Evolutionary conservation across 2,888 invertebrate species (phyloP).

Genomic region (Tetranychus truncatus): DNA sequence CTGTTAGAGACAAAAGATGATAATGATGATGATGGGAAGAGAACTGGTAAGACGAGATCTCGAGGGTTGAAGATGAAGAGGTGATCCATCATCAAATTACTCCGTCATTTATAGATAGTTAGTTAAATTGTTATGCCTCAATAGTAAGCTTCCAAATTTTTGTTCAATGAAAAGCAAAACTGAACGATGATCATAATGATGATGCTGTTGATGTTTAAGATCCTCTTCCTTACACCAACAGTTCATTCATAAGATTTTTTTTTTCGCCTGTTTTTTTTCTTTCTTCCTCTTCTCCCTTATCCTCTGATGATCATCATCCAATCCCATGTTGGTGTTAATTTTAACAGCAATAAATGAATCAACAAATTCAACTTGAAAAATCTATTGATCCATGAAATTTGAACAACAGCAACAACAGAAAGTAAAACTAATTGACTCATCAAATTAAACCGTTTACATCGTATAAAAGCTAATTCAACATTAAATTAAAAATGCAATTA

Average conservation of each 20-base stretch:
- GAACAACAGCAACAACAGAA: neutral
- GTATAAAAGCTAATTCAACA: neutral
- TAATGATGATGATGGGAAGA: neutral
- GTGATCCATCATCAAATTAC: neutral
- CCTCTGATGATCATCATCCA: neutral
- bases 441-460: neutral
- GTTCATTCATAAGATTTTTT: neutral
- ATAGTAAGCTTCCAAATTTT: neutral
- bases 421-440: neutral
- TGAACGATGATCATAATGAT: neutral
- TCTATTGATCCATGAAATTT: neutral
- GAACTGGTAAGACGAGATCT: neutral
- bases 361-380: neutral
- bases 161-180: too few relatives aligned
- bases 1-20: neutral
- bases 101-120: neutral
- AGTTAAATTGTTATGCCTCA: neutral
- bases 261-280: neutral
- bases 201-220: neutral
- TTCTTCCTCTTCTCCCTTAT: neutral
- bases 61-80: neutral
- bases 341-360: neutral
- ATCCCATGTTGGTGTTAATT: too few relatives aligned
- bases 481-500: neutral
- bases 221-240: neutral